phyloP scores from a whole-genome alignment of 2,888 invertebrate genomes.

The Chloroclysta siterata region DNA sequence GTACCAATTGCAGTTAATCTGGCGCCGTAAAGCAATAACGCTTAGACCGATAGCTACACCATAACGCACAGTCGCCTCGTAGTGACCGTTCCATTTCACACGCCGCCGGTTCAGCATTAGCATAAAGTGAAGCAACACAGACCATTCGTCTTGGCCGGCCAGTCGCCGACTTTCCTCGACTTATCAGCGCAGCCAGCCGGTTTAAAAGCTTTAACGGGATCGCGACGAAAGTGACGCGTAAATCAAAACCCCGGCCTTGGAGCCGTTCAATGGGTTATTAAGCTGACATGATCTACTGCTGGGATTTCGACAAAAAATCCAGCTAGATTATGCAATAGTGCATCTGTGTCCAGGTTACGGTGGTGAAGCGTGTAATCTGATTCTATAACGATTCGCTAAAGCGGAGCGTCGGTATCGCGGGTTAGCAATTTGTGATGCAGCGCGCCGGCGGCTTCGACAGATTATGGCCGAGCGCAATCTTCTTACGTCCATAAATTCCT shows the following conservation, averaged over 20 bases:
- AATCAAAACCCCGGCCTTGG: slow-evolving; percentile 69
- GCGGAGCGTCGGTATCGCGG: slow-evolving; percentile 59
- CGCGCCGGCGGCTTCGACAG: slow-evolving; percentile 52
- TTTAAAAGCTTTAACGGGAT: slow-evolving; percentile 78
- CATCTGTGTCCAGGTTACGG: slow-evolving; percentile 23
- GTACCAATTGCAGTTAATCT: slow-evolving; percentile 33
- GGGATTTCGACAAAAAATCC: slow-evolving; percentile 43
- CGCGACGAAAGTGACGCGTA: slow-evolving; percentile 75
- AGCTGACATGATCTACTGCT: slow-evolving; percentile 56
- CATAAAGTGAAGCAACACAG: slow-evolving; percentile 66
- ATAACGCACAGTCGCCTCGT: slow-evolving; percentile 45
- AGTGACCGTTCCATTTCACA: slow-evolving; percentile 67
- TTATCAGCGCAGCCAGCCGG: slow-evolving; percentile 58
- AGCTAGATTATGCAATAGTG: slow-evolving; percentile 30
- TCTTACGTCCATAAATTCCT: slow-evolving; percentile 75
- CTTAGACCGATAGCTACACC: slow-evolving; percentile 22
- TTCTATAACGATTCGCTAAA: slow-evolving; percentile 70
- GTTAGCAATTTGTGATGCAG: slow-evolving; percentile 66
- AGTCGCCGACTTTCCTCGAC: slow-evolving; percentile 72
- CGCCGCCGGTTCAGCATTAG: slow-evolving; percentile 62
- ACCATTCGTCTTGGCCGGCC: slow-evolving; percentile 71
- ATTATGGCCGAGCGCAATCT: slow-evolving; percentile 68
- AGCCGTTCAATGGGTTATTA: slow-evolving; percentile 53
- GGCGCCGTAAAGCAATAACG: slow-evolving; percentile 31
- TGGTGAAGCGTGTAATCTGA: slow-evolving; percentile 58